Conservation (phyloP, 2,113 vertebrate species). For the Scomber japonicus region DNA sequence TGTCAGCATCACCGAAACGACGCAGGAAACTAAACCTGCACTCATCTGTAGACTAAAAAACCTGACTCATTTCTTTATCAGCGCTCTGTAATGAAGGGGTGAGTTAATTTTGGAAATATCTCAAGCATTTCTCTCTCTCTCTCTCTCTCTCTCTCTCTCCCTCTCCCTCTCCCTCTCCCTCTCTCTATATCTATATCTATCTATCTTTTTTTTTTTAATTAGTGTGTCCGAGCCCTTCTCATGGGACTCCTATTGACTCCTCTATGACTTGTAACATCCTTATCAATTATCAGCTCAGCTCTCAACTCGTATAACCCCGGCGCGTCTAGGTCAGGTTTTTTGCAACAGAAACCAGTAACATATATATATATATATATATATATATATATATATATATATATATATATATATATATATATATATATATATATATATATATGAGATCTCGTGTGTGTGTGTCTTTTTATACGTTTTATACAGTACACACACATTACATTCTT, state of each 20-base stretch:
- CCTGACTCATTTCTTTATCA: neutral
- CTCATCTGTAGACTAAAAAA: conserved; percentile 3
- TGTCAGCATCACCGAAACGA: conserved; percentile 15
- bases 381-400: no score
- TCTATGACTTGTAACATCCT: conserved; percentile 48
- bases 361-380: no score
- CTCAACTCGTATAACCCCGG: conserved; percentile 32
- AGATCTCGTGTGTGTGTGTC: neutral
- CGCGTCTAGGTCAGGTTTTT: no score
- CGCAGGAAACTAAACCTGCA: conserved; percentile 4
- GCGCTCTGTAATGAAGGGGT: neutral
- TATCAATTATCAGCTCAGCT: conserved; percentile 47
- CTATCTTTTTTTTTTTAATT: neutral
- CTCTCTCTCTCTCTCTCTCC: no score
- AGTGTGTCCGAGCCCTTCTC: conserved; percentile 1
- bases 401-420: no score
- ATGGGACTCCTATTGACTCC: conserved; percentile 34
- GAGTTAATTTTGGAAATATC: neutral
- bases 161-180: no score
- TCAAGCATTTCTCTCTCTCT: neutral
- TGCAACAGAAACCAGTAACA: no score
- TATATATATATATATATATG: no score
- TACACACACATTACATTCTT: neutral
- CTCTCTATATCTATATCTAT: no score
- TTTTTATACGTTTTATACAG: neutral